Evolutionary conservation across 2,888 invertebrate genomes (phyloP), one percentile per base, ranked within the genome.

Genomic region (Eurytoma californica): DNA sequence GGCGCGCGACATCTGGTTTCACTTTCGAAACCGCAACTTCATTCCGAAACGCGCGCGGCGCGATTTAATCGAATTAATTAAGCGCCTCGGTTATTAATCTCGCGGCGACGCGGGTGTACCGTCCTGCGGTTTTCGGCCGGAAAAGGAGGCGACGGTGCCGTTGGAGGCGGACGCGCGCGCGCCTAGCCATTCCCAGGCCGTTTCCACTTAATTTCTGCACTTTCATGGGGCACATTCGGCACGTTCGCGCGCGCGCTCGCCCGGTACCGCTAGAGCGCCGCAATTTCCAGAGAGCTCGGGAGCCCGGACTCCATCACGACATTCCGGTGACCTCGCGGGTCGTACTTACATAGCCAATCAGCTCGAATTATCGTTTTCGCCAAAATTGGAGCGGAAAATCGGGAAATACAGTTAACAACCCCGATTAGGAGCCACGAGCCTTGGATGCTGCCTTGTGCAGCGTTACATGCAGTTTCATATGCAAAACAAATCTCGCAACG

Each of bases 371-470:
- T 63, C 74, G 61, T 70, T 39, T 39, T 47, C 51, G 55, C n/a
- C 30, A n/a, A 78, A 79, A 79, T 66, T 75, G 60, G 70, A 70
- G 79, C 70, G 70, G 70, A 75, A 75, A 75, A 67, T 75, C 49
- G 53, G 18, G 63, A n/a, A 63, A 4, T 67, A 53, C 16, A 55
- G 47, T 66, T 77, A 63, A 65, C 63, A 68, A 61, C 51, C 53
- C 24, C 51, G 20, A 58, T 66, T 24, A 51, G n/a, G 18, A 16
- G 28, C 63, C 69, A 16, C 53, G 53, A 39, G 30, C 39, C 24
- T 24, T 24, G 7, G 20, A 20, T 30, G 9, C 30, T 16, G 39
- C 7, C 51, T 20, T 14, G 58, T 13, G 24, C 58, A 16, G 20
- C 9, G 30, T 13, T 13, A 55, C 18, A 14, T 14, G 51, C 20